Percentiles rank a stretch among this genome's conserved stretches.
These are phyloP conservation scores for Synanthedon vespiformis DNA, from an alignment of 2,888 invertebrate genomes.

Conservation along the genomic window DNA sequence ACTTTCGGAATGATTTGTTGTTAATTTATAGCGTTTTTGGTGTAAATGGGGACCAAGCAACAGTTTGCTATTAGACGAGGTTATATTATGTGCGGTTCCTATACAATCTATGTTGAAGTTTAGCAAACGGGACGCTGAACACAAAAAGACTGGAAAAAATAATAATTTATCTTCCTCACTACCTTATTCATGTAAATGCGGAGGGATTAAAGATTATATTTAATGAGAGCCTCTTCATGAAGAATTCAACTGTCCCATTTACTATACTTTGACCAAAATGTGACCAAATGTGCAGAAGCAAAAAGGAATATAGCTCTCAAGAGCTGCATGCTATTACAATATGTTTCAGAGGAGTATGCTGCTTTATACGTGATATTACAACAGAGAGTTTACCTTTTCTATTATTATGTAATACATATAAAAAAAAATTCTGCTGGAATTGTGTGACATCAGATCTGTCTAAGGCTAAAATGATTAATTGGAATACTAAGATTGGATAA, in stretches of 20 bases:
- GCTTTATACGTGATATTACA: conserved; percentile 50
- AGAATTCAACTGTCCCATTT: too few species aligned
- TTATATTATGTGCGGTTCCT: neutral
- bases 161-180: too few species aligned
- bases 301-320: conserved; percentile 44
- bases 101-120: conserved; percentile 7
- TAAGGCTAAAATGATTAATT: conserved; percentile 40
- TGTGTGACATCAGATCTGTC: conserved; percentile 61
- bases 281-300: conserved; percentile 21
- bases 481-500: conserved; percentile 19
- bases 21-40: conserved; percentile 60
- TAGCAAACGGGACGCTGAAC: neutral
- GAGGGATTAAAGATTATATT: too few species aligned
- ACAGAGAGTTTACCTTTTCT: conserved; percentile 45
- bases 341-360: conserved; percentile 64
- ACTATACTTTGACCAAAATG: too few species aligned
- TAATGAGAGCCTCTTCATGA: too few species aligned
- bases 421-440: conserved; percentile 29
- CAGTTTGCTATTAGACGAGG: conserved; percentile 41
- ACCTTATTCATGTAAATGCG: too few species aligned
- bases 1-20: conserved; percentile 67
- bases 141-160: too few species aligned
- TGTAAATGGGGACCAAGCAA: conserved; percentile 63
- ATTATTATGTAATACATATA: conserved; percentile 18
- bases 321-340: conserved; percentile 59